Percentiles rank a stretch among this genome's conserved stretches.
These are phyloP conservation scores for Eulacestoma nigropectus DNA, from an alignment of 2,113 vertebrate species.

Conservation along the genomic window DNA sequence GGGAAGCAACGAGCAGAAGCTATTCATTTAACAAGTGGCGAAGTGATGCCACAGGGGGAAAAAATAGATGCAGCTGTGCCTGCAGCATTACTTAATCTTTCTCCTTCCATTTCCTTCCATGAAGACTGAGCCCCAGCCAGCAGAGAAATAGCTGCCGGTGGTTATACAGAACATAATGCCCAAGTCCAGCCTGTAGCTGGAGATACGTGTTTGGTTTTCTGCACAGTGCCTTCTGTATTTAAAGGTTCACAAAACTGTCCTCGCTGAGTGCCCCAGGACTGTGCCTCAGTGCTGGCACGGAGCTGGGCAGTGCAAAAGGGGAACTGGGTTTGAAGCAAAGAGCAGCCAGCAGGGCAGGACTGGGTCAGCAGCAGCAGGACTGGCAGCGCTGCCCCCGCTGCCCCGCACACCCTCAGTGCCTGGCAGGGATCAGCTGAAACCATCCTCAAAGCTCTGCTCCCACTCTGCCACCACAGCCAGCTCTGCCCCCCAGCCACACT, in stretches of 20 bases:
- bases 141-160: constrained; percentile 41
- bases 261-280: neutral
- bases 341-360: neutral
- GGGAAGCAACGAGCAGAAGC: neutral
- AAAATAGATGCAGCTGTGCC: constrained; percentile 47
- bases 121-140: constrained; percentile 48
- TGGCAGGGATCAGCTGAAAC: neutral
- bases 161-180: neutral
- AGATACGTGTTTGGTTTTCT: neutral
- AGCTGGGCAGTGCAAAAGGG: neutral
- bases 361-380: neutral
- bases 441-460: neutral
- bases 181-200: constrained; percentile 17
- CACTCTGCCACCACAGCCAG: neutral
- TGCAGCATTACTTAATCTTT: constrained; percentile 53
- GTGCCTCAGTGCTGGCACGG: neutral
- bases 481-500: neutral
- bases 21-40: constrained; percentile 48
- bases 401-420: neutral
- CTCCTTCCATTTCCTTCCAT: constrained; percentile 35
- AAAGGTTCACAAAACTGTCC: neutral
- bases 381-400: neutral
- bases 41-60: constrained; percentile 29
- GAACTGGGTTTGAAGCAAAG: neutral
- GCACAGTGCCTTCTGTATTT: neutral